These are phyloP conservation scores for Araneus ventricosus DNA, from an alignment of 1,140 invertebrate species.

Conservation along the genomic window DNA sequence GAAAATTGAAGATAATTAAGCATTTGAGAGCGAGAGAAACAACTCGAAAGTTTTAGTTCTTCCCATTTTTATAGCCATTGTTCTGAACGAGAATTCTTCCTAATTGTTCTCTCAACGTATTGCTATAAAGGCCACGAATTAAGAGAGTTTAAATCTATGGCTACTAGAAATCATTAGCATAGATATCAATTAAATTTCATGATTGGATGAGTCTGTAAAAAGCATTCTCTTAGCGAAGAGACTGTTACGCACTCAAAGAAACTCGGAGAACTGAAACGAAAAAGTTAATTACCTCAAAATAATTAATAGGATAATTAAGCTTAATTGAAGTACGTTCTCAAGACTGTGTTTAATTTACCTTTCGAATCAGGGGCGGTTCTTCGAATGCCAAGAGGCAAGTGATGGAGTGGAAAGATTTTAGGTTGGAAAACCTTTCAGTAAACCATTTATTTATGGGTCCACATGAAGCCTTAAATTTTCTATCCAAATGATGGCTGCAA, in stretches of 20 bases:
- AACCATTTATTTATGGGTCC: too few relatives aligned
- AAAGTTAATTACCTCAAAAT: slow-evolving; percentile 69
- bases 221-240: not conserved
- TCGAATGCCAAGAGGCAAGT: not conserved
- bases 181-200: slow-evolving; percentile 58
- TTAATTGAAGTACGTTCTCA: slow-evolving; percentile 58
- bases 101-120: not conserved
- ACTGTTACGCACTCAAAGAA: slow-evolving; percentile 27
- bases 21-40: too few relatives aligned
- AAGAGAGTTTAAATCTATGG: not conserved
- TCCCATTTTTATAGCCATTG: not conserved
- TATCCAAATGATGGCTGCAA: too few relatives aligned
- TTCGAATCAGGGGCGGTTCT: not conserved
- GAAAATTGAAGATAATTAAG: too few relatives aligned
- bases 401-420: not conserved
- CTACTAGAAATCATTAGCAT: slow-evolving; percentile 46
- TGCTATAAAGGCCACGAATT: not conserved
- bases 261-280: slow-evolving; percentile 14
- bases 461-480: too few relatives aligned
- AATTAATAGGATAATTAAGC: slow-evolving; percentile 69
- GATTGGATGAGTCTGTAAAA: slow-evolving; percentile 18
- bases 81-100: not conserved
- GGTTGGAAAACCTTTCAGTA: not conserved
- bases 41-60: too few relatives aligned
- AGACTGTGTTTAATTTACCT: slow-evolving; percentile 46